phyloP scores from a whole-genome alignment of 2,797 vertebrate species.

The Limnodromus scolopaceus region DNA sequence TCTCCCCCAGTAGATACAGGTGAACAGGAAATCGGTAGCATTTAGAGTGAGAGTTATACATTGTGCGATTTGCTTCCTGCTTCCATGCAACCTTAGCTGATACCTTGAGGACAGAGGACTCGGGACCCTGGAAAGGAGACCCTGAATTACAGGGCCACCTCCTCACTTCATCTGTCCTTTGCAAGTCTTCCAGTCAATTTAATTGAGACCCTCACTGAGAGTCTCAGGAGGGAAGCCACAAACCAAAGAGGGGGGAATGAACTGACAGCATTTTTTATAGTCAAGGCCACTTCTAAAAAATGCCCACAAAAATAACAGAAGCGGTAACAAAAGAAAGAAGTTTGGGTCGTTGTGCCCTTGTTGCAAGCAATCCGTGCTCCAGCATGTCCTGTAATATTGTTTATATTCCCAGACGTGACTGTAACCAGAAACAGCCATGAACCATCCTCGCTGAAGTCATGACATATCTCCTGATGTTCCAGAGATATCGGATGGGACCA shows the following conservation, averaged over 20 bases:
- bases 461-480: not conserved
- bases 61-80: not conserved
- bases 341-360: not conserved
- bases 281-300: not conserved
- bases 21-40: not conserved
- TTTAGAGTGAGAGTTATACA: not conserved
- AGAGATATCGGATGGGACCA: not conserved
- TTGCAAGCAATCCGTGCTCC: not conserved
- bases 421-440: slow-evolving; percentile 1
- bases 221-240: not conserved
- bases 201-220: not conserved
- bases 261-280: not conserved
- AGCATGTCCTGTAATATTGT: not conserved
- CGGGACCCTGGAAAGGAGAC: not conserved
- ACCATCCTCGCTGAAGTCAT: not conserved
- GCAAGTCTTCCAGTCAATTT: not conserved
- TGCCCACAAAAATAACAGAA: not conserved
- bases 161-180: not conserved
- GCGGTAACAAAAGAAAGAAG: not conserved
- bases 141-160: not conserved
- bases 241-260: not conserved
- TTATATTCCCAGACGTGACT: not conserved
- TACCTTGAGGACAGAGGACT: not conserved
- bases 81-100: not conserved
- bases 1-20: not conserved